Evolutionary conservation across 2,113 vertebrate genomes (phyloP).

Genomic region (Callionymus lyra): DNA sequence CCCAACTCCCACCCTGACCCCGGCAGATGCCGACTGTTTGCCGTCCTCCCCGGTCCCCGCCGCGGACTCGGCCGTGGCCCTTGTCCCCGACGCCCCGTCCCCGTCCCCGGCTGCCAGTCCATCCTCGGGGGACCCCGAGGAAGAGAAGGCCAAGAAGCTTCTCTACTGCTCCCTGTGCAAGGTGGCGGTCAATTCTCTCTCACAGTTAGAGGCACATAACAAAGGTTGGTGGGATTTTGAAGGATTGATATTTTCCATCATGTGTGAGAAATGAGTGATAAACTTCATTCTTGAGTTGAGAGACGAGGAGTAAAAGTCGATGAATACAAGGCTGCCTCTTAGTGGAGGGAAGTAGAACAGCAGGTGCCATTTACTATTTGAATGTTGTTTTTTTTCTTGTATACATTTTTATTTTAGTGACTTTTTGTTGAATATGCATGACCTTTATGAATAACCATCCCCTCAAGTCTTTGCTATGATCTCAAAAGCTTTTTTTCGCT

Average conservation of each 20-base stretch:
- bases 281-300: too few species aligned
- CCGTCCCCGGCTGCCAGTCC: slow-evolving; percentile 47
- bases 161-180: slow-evolving; percentile 89
- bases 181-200: slow-evolving; percentile 86
- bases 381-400: too few species aligned
- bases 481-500: too few species aligned
- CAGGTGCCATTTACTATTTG: not conserved
- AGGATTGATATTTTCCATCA: too few species aligned
- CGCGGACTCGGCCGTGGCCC: slow-evolving; percentile 23
- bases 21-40: slow-evolving; percentile 34
- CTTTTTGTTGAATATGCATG: not conserved
- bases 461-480: too few species aligned
- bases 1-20: slow-evolving; percentile 27
- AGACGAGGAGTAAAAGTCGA: too few species aligned
- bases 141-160: slow-evolving; percentile 84
- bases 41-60: slow-evolving; percentile 40
- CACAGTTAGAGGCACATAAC: slow-evolving; percentile 89
- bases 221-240: slow-evolving; percentile 69
- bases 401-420: not conserved
- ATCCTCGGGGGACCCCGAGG: slow-evolving; percentile 68
- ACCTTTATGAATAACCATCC: too few species aligned
- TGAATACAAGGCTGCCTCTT: slow-evolving; percentile 15
- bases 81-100: slow-evolving; percentile 41
- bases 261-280: too few species aligned
- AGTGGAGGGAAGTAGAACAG: slow-evolving; percentile 19